Evolutionary conservation across 2,113 vertebrate genomes (phyloP).

Genomic region (Antechinus stuartii): DNA sequence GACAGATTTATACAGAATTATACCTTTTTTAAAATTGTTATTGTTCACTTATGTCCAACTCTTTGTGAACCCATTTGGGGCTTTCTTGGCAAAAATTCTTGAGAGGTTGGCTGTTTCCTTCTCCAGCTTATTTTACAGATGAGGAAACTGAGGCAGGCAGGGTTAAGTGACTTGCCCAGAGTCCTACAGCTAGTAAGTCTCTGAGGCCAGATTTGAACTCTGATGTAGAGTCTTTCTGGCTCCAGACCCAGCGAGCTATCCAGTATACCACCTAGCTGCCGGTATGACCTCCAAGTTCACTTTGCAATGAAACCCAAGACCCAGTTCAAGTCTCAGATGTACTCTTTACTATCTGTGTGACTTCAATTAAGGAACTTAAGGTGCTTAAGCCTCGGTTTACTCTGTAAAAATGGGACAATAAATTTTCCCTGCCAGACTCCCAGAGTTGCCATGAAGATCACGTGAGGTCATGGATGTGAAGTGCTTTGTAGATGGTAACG

Average conservation of each 20-base stretch:
- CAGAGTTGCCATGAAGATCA: neutral
- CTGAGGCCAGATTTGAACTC: too few species aligned
- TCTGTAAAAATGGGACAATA: neutral
- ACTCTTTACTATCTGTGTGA: neutral
- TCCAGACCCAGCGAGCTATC: neutral
- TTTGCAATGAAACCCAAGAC: neutral
- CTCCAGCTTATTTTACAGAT: neutral
- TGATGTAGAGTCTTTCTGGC: neutral
- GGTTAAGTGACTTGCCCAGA: neutral
- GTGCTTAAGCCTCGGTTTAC: neutral
- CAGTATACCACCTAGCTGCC: neutral
- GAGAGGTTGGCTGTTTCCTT: neutral
- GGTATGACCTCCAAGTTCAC: neutral
- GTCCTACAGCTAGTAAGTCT: too few species aligned
- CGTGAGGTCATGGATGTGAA: neutral
- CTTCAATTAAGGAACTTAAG: neutral
- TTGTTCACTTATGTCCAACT: neutral
- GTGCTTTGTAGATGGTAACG: neutral
- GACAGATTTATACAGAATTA: too few species aligned
- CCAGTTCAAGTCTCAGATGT: neutral
- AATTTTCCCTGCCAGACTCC: neutral
- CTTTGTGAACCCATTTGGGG: neutral
- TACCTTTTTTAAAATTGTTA: too few species aligned
- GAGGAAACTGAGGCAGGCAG: neutral
- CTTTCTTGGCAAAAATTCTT: neutral